Base-by-base conservation (phyloP, 2,113 vertebrate genomes). In the Forbesichthys agassizii region DNA sequence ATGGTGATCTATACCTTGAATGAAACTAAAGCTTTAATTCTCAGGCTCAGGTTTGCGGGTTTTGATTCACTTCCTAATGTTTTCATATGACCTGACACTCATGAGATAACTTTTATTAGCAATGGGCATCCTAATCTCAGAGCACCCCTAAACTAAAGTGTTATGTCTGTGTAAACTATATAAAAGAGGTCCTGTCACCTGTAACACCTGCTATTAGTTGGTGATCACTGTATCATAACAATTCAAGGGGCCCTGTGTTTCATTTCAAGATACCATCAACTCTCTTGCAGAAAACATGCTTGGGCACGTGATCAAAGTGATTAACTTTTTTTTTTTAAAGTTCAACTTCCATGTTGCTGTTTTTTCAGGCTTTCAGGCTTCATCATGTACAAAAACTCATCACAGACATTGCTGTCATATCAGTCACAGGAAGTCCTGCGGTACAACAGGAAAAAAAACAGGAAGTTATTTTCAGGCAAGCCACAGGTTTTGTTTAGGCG, bases 371-470 rank as follows among this genome's bases (percentile, higher is more conserved):
- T 8, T 3, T 42, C 74, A 77, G 77, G 69, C 74, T 8, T 3
- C 33, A 11, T 61, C 54, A 27, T 12, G 3, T 33, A 46, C 62
- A 56, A 67, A 78, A 49, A 53, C 46, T 33, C 67, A 52, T 74
- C 36, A 64, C 49, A 82, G 64, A 80, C 64, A 36, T 78, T 74
- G 73, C 84, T 85, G 84, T 88, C 69, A 66, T 66, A 78, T 81
- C 54, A 73, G 83, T 87, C 67, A 82, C 91, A 91, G 91, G 91
- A 93, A 91, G 79, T 64, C 8, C 72, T 81, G 74, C 36, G 68
- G 71, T 73, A 55, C 69, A 83, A 73, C 92, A 91, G 93, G 90
- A 92, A 91, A 87, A 90, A 89, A 89, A 93, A 93, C 93, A 93
- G 92, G 93, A 93, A 90, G 83, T 82, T 68, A 12, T 79, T 64